Evolutionary conservation across 2,888 invertebrate genomes (phyloP).

Genomic region (Gymnosoma rotundatum): DNA sequence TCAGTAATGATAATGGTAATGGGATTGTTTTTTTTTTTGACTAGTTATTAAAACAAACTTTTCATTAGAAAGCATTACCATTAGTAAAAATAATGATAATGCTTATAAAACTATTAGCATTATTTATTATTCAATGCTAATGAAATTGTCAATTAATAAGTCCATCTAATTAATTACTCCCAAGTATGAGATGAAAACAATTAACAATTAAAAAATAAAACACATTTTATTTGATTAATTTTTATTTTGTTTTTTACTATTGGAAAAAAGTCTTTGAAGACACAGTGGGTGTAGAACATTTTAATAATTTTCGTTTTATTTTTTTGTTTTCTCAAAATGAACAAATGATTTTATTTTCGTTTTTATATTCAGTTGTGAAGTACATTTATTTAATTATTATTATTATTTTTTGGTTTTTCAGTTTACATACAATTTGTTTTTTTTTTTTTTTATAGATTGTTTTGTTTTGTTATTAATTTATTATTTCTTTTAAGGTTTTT

Average conservation of each 20-base stretch:
- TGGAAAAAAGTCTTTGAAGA: constrained; percentile 68
- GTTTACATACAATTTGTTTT: constrained; percentile 55
- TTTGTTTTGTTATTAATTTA: constrained; percentile 34
- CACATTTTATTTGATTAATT: constrained; percentile 14
- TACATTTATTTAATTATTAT: constrained; percentile 56
- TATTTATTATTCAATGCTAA: no score
- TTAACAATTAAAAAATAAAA: constrained; percentile 40
- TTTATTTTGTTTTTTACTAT: constrained; percentile 42
- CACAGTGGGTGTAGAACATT: constrained; percentile 68
- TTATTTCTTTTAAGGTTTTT: constrained; percentile 22
- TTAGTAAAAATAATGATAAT: no score
- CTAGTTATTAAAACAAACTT: no score
- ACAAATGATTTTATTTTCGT: constrained; percentile 59
- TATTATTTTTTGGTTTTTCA: not conserved
- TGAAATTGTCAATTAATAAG: no score
- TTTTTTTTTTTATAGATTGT: constrained; percentile 46
- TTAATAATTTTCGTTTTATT: constrained; percentile 38
- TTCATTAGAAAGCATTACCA: no score
- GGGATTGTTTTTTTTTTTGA: no score
- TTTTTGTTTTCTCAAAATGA: constrained; percentile 49
- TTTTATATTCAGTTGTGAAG: constrained; percentile 42
- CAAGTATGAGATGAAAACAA: no score
- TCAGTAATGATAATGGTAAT: no score
- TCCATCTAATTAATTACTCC: no score
- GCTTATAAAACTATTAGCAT: no score